Base-by-base conservation (phyloP, 92 coral and sea anemone genomes). In the Metridium senile region DNA sequence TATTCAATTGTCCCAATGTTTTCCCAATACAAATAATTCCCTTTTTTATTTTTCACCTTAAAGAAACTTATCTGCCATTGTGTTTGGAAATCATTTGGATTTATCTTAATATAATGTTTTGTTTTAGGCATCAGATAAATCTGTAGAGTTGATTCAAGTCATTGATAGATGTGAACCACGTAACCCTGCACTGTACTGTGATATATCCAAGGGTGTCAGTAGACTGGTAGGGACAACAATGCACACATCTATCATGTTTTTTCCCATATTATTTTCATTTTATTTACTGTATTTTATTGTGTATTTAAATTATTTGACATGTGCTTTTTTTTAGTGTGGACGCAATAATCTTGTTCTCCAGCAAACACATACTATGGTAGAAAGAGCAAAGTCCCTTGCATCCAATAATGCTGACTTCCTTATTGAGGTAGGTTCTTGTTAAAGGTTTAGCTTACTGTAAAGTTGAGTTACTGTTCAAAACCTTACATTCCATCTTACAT, bases 151-250 rank as follows among this genome's bases (percentile, higher is more conserved):
- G 72, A 93, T 96, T 32, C 97, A 93, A 72, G 83, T 74, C 45
- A 84, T 93, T 30, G 99, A 96, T 82, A 81, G 99, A 74, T 84
- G 92, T 85, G 99, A 96, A 61, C 99, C 99, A 1, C 87, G 88
- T 67, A 96, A 93, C 73, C 97, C 97, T 70, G 82, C 57, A 19
- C 68, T 96, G 43, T 96, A 96, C 76, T 87, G 89, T 68, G 87
- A 89, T 68, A 76, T 93, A 62, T 87, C 98, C 23, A 92, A 83
- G 75, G 93, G 93, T 16, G 79, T 87, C 51, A 96, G 99, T 86
- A 89, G 97, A 57, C 83, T 96, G 88, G 99, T 96, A 69, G 26
- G 31, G 13, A 9, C 17, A 25, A 53, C 49, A 21, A 10, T 46
- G 20, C 32, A 68, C 11, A 21, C n/a, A n/a, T n/a, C n/a, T n/a